These are phyloP conservation scores for Drosophila persimilis DNA, from an alignment of 1,140 invertebrate genomes.

Conservation along the genomic window DNA sequence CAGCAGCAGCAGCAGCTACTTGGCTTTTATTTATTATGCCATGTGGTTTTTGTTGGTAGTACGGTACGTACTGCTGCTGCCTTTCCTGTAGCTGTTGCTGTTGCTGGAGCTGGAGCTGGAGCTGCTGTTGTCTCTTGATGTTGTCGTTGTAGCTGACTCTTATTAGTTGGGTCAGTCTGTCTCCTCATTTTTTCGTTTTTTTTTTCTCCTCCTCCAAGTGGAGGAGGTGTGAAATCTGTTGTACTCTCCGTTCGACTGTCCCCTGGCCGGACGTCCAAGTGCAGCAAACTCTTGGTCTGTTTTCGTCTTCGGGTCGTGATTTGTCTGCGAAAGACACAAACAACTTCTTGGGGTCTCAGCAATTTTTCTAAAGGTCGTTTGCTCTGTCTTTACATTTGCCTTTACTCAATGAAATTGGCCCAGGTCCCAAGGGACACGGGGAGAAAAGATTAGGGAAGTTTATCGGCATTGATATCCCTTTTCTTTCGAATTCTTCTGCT, in stretches of 20 bases:
- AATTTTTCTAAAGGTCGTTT: slow-evolving; percentile 74
- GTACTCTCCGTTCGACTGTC: slow-evolving; percentile 1
- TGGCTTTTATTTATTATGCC: slow-evolving; percentile 80
- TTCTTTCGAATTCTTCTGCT: neutral
- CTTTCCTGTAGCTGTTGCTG: slow-evolving; percentile 35
- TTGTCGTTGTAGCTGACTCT: slow-evolving; percentile 56
- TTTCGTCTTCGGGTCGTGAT: slow-evolving; percentile 66
- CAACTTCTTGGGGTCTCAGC: slow-evolving; percentile 31
- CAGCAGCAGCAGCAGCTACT: slow-evolving; percentile 61
- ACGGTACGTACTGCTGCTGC: slow-evolving; percentile 23
- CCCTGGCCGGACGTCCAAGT: neutral
- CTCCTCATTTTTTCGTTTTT: slow-evolving; percentile 15
- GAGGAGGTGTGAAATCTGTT: slow-evolving; percentile 64
- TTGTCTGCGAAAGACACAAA: slow-evolving; percentile 59
- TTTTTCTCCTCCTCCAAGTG: neutral
- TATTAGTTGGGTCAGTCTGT: slow-evolving; percentile 76
- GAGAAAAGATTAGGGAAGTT: neutral
- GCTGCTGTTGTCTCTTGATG: slow-evolving; percentile 35
- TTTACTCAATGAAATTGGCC: slow-evolving; percentile 74
- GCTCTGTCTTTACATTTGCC: slow-evolving; percentile 42
- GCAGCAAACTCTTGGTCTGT: slow-evolving; percentile 8
- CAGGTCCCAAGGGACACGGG: slow-evolving; percentile 5
- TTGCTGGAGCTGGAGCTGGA: slow-evolving; percentile 30
- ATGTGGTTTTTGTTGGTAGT: slow-evolving; percentile 57
- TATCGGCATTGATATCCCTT: too few relatives aligned